Evolutionary conservation across 2,113 vertebrate genomes (phyloP), one percentile per base, ranked within the genome.

Genomic region (Neodontobutis hainanensis): DNA sequence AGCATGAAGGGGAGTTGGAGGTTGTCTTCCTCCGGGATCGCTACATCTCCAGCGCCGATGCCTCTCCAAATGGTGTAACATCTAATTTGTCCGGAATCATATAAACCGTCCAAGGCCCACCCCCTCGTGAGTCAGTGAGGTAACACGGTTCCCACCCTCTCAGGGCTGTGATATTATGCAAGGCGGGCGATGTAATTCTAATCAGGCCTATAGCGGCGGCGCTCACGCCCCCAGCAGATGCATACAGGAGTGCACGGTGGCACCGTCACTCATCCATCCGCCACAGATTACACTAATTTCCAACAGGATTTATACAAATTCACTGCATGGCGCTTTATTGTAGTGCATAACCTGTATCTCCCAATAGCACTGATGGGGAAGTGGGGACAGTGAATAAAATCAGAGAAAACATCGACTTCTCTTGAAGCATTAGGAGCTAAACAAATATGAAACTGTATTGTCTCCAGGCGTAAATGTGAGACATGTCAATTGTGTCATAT

Each of bases 11-110:
- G 62, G 73, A 75, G 64, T 67, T 78, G 78, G 52, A 78, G 61
- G 80, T 81, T 69, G 72, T 10, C 73, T 34, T 62, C 74, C 68
- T 48, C 78, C 65, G 16, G 77, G 61, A 66, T 53, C 49, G 60
- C 77, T 87, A 80, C 84, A 85, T 83, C 85, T 80, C 84, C 83
- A 68, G 12, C 73, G 45, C 73, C 47, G 65, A 38, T 65, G 78
- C 52, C 12, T 79, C 72, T 84, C 76, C 78, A 76, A 89, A 75
- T 78, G 88, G 70, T 67, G 83, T 66, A 70, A 77, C 64, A 61
- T 80, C 86, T 86, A 86, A 75, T 87, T 85, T 85, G 84, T 85
- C 78, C 76, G 70, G 85, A 88, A 86, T 87, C 86, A 90, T 91
- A 92, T 91, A 91, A 67, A 55, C 72, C 57, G 68, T 78, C 72